A percentile compares a stretch with the other conserved stretches of the same genome.
These are phyloP conservation scores for Drosophila orena DNA, from an alignment of 1,140 invertebrate genomes.

Conservation along the genomic window DNA sequence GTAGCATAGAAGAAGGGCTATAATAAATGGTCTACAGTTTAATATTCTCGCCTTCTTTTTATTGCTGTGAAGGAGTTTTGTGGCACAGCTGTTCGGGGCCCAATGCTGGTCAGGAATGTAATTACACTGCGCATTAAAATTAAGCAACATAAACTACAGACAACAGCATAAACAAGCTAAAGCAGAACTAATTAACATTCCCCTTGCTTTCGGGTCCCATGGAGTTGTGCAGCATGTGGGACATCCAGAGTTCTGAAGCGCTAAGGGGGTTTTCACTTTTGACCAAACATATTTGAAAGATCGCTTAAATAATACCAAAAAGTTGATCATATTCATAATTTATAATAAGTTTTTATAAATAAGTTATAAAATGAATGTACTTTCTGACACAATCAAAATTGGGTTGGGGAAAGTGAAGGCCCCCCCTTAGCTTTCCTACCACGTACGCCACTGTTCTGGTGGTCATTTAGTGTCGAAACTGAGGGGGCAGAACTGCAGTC, in stretches of 20 bases:
- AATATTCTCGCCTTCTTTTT: slow-evolving; percentile 1
- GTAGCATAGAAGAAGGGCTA: background rate
- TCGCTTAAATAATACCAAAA: background rate
- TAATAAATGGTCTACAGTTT: slow-evolving; percentile 16
- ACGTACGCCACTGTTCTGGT: slow-evolving; percentile 7
- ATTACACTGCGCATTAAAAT: slow-evolving; percentile 36
- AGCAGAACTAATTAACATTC: slow-evolving; percentile 45
- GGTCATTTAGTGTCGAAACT: slow-evolving; percentile 5
- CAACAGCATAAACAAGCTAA: slow-evolving; percentile 36
- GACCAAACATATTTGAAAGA: background rate
- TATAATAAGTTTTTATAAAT: no score
- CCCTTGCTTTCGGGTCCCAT: slow-evolving; percentile 1
- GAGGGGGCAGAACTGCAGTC: slow-evolving; percentile 20
- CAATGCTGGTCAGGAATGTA: slow-evolving; percentile 34
- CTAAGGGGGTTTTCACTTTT: background rate
- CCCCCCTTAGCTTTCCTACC: background rate
- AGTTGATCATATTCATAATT: no score
- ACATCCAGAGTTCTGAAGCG: background rate
- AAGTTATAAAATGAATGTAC: no score
- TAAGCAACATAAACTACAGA: slow-evolving; percentile 44
- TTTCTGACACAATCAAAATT: background rate
- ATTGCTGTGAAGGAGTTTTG: slow-evolving; percentile 15
- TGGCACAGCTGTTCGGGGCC: slow-evolving; percentile 7
- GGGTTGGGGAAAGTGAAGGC: background rate
- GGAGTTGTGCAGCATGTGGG: slow-evolving; percentile 18